Evolutionary conservation across 30 jellyfish, hydroid and myxozoan genomes (phyloP).

Genomic region (Hydractinia echinata): DNA sequence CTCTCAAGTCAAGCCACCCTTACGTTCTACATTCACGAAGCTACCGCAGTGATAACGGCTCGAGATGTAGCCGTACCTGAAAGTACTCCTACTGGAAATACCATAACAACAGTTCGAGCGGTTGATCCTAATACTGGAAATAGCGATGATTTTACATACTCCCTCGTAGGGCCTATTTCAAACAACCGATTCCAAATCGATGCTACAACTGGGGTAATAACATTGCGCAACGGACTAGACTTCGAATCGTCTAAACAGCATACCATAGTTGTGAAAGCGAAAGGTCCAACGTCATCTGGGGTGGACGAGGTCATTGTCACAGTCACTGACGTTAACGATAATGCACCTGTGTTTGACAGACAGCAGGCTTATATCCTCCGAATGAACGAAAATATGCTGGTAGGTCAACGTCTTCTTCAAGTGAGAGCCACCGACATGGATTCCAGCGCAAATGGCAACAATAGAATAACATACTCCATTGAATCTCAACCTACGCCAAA

Average conservation of each 20-base stretch:
- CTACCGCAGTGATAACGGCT: background rate
- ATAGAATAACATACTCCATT: conserved; percentile 11
- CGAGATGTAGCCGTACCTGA: conserved; percentile 41
- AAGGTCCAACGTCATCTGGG: conserved; percentile 56
- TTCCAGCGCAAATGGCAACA: conserved; percentile 33
- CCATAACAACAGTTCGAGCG: conserved; percentile 49
- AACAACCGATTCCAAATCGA: conserved; percentile 37
- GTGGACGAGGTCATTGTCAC: conserved; percentile 45
- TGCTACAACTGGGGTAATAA: conserved; percentile 50
- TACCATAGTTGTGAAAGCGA: conserved; percentile 53
- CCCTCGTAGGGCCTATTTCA: conserved; percentile 28
- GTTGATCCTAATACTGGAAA: conserved; percentile 26
- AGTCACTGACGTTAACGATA: conserved; percentile 63
- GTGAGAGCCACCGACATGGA: conserved; percentile 60
- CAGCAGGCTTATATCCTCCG: conserved; percentile 9
- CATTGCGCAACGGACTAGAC: conserved; percentile 40
- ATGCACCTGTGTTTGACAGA: conserved; percentile 48
- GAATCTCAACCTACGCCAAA: background rate
- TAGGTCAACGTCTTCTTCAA: conserved; percentile 25
- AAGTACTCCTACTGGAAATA: conserved; percentile 42
- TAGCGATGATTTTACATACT: conserved; percentile 31
- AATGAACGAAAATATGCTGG: conserved; percentile 22
- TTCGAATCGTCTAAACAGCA: conserved; percentile 45
- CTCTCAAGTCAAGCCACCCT: background rate
- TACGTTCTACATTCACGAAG: conserved; percentile 17